phyloP scores from a whole-genome alignment of 2,888 invertebrate genomes.

The Ctena decussata region DNA sequence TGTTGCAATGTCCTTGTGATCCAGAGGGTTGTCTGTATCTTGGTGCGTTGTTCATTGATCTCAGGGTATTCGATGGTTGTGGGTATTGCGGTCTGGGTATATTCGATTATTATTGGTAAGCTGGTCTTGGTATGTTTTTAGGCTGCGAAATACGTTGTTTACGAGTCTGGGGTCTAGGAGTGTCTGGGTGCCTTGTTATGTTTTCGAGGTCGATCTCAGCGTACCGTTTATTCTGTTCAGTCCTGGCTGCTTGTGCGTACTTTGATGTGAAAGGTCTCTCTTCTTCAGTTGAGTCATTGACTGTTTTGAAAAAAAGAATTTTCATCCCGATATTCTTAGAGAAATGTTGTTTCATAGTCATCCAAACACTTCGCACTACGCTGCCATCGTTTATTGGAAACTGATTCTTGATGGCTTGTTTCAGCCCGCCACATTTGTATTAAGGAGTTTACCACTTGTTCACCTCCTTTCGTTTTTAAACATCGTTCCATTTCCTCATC shows the following conservation, averaged over 20 bases:
- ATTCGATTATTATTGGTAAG: no score
- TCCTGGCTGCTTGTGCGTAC: no score
- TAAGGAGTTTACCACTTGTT: background rate
- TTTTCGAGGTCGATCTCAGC: no score
- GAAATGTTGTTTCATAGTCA: background rate
- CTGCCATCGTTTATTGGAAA: background rate
- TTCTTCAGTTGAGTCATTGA: background rate
- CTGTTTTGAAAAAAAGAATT: background rate
- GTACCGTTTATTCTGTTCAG: no score
- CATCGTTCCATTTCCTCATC: background rate
- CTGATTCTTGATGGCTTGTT: background rate
- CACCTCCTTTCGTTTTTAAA: background rate
- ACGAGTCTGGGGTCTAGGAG: no score
- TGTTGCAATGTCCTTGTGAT: background rate
- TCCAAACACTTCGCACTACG: background rate
- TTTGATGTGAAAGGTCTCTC: no score
- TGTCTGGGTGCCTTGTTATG: no score
- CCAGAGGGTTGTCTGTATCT: background rate
- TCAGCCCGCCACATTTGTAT: background rate
- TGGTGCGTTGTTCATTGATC: background rate
- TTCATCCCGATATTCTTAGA: background rate
- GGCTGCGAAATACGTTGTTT: no score
- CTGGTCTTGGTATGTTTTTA: no score
- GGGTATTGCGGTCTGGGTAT: background rate
- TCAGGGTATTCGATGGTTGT: background rate